Percentiles rank a stretch among this genome's conserved stretches.
Conservation (phyloP, 2,113 vertebrate species). For the Gymnarchus niloticus region DNA sequence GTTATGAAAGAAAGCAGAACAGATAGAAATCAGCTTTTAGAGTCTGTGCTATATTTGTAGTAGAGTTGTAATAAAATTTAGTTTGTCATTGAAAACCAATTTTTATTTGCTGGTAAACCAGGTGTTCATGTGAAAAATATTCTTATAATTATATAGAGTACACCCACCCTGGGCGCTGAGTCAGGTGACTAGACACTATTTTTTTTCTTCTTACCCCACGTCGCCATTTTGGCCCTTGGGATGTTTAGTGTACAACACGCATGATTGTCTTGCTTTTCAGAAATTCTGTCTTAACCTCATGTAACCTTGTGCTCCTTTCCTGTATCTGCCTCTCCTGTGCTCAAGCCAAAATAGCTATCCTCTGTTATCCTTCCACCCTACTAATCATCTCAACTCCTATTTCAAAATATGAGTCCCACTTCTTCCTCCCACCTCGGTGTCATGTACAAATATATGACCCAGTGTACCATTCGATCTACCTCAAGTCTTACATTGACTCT, state of each 20-base stretch:
- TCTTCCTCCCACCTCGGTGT: not conserved
- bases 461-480: not conserved
- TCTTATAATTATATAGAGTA: not conserved
- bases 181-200: not conserved
- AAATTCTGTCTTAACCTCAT: not conserved
- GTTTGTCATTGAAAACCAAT: not conserved
- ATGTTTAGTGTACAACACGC: not conserved
- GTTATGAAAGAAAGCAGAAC: not conserved
- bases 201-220: too few species aligned
- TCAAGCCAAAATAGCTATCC: not conserved
- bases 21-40: not conserved
- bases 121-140: not conserved
- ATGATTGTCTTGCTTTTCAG: not conserved
- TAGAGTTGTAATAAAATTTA: not conserved
- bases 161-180: not conserved
- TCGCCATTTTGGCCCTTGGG: too few species aligned
- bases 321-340: not conserved
- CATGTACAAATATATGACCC: not conserved
- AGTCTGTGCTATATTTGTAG: not conserved
- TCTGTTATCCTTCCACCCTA: not conserved
- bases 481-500: not conserved
- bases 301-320: not conserved
- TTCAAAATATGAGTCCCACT: not conserved
- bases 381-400: not conserved
- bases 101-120: not conserved